Conservation (phyloP, 1,140 invertebrate species). For the Lucilia cuprina region DNA sequence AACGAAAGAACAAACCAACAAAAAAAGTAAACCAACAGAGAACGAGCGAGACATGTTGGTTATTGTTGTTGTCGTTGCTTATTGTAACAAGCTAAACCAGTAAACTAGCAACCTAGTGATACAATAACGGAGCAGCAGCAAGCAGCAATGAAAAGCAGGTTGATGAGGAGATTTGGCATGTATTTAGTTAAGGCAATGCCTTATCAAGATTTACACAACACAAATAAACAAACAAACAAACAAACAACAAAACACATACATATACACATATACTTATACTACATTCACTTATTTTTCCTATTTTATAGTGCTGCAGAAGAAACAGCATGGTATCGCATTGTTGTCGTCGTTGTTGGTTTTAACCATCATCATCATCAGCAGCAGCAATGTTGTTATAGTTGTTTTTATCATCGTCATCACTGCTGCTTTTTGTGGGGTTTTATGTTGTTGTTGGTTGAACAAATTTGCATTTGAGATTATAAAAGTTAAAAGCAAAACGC, state of each 20-base stretch:
- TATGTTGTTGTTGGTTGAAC: not conserved
- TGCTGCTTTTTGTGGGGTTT: not conserved
- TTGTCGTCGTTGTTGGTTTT: not conserved
- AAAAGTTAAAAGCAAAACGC: not conserved
- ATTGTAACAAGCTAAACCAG: not conserved
- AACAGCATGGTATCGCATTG: not conserved
- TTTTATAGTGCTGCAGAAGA: not conserved
- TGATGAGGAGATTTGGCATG: constrained; percentile 16
- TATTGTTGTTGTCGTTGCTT: not conserved
- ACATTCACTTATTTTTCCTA: not conserved
- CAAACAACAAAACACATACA: not conserved
- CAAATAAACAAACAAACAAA: not conserved
- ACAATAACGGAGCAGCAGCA: constrained; percentile 1
- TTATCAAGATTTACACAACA: not conserved
- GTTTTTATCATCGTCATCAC: not conserved
- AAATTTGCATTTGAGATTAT: constrained; percentile 25
- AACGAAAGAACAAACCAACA: too few species aligned
- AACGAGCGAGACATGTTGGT: not conserved
- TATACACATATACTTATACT: not conserved
- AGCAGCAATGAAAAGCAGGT: constrained; percentile 1
- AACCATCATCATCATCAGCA: not conserved
- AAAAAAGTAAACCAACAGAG: not conserved
- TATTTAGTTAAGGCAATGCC: constrained; percentile 10
- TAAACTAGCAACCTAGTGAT: constrained; percentile 25
- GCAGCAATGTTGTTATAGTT: not conserved